Conservation (phyloP, 2,797 vertebrate species). For the Rhabdomys pumilio region DNA sequence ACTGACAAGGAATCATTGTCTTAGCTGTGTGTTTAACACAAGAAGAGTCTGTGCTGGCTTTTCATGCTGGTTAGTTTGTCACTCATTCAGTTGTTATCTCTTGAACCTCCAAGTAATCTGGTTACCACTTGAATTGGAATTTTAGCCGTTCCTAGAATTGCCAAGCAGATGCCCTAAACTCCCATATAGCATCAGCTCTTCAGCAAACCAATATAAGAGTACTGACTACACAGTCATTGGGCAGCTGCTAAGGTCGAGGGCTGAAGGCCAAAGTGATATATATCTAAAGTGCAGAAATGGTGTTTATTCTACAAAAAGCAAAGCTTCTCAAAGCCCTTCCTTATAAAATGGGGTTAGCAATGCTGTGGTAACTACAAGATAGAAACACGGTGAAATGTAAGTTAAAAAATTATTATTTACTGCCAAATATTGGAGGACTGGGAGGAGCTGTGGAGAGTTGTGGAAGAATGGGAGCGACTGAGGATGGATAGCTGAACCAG, state of each 20-base stretch:
- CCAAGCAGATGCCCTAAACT: not conserved
- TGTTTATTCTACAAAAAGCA: not conserved
- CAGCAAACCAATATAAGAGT: not conserved
- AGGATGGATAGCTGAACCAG: too few relatives aligned
- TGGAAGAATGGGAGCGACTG: not conserved
- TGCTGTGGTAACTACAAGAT: not conserved
- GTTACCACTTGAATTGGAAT: not conserved
- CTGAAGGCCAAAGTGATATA: not conserved
- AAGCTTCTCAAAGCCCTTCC: not conserved
- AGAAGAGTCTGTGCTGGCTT: not conserved
- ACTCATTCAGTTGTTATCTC: not conserved
- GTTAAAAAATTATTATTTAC: not conserved
- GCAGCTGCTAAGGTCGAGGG: not conserved
- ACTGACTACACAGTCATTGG: not conserved
- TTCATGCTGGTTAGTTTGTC: not conserved
- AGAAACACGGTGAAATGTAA: not conserved
- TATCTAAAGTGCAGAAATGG: constrained; percentile 15
- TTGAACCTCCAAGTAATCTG: not conserved
- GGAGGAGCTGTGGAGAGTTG: not conserved
- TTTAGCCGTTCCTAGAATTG: not conserved
- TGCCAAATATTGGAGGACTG: not conserved
- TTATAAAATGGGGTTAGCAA: not conserved
- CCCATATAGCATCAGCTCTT: not conserved
- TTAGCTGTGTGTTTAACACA: constrained; percentile 3
- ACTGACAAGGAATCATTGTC: not conserved